These are phyloP conservation scores for Oreonectes daqikongensis DNA, from an alignment of 2,797 vertebrate species.

Conservation along the genomic window DNA sequence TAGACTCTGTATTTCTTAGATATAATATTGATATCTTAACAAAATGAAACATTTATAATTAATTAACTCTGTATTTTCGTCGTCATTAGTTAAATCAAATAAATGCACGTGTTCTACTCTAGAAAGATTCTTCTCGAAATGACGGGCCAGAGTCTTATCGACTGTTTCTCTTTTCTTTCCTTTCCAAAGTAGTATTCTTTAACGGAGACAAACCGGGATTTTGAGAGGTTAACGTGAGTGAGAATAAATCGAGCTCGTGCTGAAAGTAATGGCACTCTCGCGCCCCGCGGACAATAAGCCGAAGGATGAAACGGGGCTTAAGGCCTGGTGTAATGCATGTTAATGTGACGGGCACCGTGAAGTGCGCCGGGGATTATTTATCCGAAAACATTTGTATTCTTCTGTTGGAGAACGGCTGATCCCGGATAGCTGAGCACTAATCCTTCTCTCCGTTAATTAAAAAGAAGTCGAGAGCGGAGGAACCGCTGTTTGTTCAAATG, in stretches of 20 bases:
- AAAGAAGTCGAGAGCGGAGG: slow-evolving; percentile 84
- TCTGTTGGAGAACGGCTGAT: slow-evolving; percentile 80
- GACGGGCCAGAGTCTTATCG: not conserved
- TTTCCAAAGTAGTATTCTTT: not conserved
- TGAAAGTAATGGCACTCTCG: slow-evolving; percentile 64
- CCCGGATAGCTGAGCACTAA: slow-evolving; percentile 87
- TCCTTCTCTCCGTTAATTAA: slow-evolving; percentile 91
- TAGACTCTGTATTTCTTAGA: not conserved
- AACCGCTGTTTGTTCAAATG: slow-evolving; percentile 86
- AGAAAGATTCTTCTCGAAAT: slow-evolving; percentile 16
- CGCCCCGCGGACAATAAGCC: slow-evolving; percentile 65
- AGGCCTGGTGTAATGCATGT: slow-evolving; percentile 78
- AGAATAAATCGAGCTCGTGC: slow-evolving; percentile 57
- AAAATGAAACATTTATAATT: no score
- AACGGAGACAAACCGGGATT: not conserved
- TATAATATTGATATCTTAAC: not conserved
- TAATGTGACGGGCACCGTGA: slow-evolving; percentile 75
- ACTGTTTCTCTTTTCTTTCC: slow-evolving; percentile 38
- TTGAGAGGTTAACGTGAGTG: slow-evolving; percentile 18
- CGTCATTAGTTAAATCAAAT: no score
- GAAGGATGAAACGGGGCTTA: slow-evolving; percentile 70
- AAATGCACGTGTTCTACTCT: slow-evolving; percentile 59
- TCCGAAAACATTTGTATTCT: slow-evolving; percentile 84
- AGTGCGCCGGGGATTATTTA: slow-evolving; percentile 79
- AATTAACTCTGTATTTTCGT: slow-evolving; percentile 59